Evolutionary conservation across 1,140 invertebrate genomes (phyloP), one percentile per base, ranked within the genome.

Genomic region (Heterodera schachtii): DNA sequence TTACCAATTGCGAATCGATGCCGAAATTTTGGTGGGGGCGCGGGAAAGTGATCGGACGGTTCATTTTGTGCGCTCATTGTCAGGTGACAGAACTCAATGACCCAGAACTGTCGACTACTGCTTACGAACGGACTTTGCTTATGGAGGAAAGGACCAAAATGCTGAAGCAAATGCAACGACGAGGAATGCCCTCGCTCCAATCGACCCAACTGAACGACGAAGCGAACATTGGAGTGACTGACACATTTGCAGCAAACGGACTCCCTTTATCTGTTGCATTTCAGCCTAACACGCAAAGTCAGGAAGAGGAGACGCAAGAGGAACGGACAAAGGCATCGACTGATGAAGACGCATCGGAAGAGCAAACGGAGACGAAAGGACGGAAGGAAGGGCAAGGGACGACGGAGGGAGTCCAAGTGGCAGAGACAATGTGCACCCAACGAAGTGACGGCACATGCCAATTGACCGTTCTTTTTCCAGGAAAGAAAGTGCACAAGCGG

Each of bases 121-220:
- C 97, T 0, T 98, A 98, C 90, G 97, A 99, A 91, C 92, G 97
- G 84, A 99, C 98, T 2, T 91, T 99, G 80, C 94, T 98, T 93
- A 98, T 99, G 97, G 97, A 99, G 91, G 97, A 99, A 91, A 93
- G 98, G 79, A 97, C 95, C 90, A 95, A 98, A 92, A 97, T 99
- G 94, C 91, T 99, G 74, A 84, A 83, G 69, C 75, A 88, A 64
- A 73, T 87, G 74, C 57, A 82, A 21, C 49, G 80, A 9, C 66
- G 64, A 41, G 92, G 94, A 80, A 91, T 96, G 31, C 9, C n/a
- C 43, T 60, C 31, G 16, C n/a, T 47, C 41, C 76, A 67, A 5
- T 82, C 73, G 81, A 43, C 41, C 16, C 82, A 82, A 64, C 7
- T 71, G 21, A 78, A 70, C 60, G 64, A 57, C 52, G 69, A 79